Conservation (phyloP, 1,140 invertebrate species). For the Drosophila aff. region DNA sequence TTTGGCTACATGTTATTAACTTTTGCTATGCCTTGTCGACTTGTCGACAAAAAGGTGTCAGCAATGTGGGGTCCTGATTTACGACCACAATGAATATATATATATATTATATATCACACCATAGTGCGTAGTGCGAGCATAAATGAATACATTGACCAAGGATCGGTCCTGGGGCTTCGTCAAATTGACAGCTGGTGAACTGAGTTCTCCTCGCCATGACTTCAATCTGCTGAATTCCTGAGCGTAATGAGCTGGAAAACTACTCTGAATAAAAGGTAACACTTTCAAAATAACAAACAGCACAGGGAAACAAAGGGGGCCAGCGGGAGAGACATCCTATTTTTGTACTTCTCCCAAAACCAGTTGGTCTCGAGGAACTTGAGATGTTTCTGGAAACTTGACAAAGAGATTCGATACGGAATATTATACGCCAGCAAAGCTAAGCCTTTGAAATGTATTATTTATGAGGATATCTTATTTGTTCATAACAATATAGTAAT, state of each 20-base stretch:
- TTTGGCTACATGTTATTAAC: slow-evolving; percentile 69
- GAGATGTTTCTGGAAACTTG: slow-evolving; percentile 14
- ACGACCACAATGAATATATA: slow-evolving; percentile 51
- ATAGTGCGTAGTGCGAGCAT: slow-evolving; percentile 4
- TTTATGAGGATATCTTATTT: neutral
- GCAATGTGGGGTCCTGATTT: slow-evolving; percentile 59
- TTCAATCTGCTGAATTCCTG: slow-evolving; percentile 10
- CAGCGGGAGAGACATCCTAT: slow-evolving; percentile 3
- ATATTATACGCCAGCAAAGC: neutral
- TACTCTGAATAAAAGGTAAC: slow-evolving; percentile 44
- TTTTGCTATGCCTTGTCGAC: slow-evolving; percentile 70
- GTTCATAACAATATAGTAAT: neutral
- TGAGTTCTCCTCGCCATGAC: slow-evolving; percentile 32
- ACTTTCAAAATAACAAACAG: slow-evolving; percentile 33
- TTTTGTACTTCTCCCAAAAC: slow-evolving; percentile 10
- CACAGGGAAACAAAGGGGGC: slow-evolving; percentile 9
- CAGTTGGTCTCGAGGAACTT: slow-evolving; percentile 15
- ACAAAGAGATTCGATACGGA: slow-evolving; percentile 4
- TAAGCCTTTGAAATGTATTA: neutral
- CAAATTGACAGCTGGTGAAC: slow-evolving; percentile 61
- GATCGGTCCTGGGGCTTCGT: slow-evolving; percentile 13
- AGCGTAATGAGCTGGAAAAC: slow-evolving; percentile 57
- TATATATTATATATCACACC: slow-evolving; percentile 7
- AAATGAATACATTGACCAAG: slow-evolving; percentile 40
- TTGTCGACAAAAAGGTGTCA: slow-evolving; percentile 64